Conservation (phyloP, 1,140 invertebrate genomes). For the Dolichoris vasculosae region DNA sequence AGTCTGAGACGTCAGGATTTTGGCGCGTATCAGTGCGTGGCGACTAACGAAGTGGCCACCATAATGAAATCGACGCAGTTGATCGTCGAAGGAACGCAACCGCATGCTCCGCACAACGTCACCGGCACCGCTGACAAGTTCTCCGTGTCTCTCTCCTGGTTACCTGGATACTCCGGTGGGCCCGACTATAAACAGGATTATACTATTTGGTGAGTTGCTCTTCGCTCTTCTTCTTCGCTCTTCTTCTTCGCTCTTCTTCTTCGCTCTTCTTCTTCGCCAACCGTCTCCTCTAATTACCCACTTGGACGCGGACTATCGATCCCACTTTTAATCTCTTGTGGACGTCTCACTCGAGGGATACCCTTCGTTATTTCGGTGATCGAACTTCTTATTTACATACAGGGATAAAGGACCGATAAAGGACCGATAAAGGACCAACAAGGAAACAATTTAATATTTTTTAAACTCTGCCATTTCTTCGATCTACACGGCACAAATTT, state of each 20-base stretch:
- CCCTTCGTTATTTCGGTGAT: no score
- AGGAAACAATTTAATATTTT: no score
- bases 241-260: neutral
- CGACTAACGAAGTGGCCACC: constrained; percentile 95
- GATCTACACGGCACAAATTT: no score
- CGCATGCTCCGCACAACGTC: constrained; percentile 96
- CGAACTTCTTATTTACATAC: no score
- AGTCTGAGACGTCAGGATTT: constrained; percentile 91
- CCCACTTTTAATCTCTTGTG: no score
- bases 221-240: neutral
- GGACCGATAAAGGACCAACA: no score
- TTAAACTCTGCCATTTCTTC: no score
- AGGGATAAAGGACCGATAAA: no score
- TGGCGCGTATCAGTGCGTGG: constrained; percentile 95
- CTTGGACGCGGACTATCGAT: neutral
- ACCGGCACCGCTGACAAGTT: constrained; percentile 90
- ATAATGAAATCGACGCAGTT: constrained; percentile 92
- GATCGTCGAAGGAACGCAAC: constrained; percentile 95
- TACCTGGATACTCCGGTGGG: constrained; percentile 95
- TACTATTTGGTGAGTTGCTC: constrained; percentile 84
- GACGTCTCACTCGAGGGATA: no score
- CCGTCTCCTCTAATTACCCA: no score
- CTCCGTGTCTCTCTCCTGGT: constrained; percentile 91
- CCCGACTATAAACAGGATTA: constrained; percentile 95
- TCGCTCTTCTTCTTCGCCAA: no score